These are phyloP conservation scores for Salvelinus namaycush DNA, from an alignment of 2,113 vertebrate genomes.

Conservation along the genomic window DNA sequence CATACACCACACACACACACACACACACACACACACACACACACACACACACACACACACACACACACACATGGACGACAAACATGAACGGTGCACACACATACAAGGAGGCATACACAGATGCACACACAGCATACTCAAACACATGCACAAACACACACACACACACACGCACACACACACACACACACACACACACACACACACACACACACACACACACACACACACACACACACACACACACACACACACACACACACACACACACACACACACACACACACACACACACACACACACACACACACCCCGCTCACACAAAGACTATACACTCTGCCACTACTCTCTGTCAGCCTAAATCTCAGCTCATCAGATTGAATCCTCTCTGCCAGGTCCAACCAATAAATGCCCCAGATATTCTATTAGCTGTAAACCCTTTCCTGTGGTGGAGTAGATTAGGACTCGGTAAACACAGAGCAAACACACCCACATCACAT, in stretches of 20 bases:
- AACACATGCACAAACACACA: background rate
- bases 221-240: background rate
- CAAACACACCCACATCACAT: constrained; percentile 16
- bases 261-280: background rate
- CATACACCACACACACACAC: constrained; percentile 12
- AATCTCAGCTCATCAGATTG: constrained; percentile 52
- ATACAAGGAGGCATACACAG: background rate
- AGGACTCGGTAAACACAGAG: constrained; percentile 55
- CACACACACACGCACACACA: background rate
- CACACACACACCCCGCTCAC: background rate
- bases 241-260: background rate
- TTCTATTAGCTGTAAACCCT: constrained; percentile 65
- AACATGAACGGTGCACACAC: background rate
- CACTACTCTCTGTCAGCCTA: constrained; percentile 13
- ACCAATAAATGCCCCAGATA: constrained; percentile 59
- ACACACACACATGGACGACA: background rate
- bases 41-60: background rate
- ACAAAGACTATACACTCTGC: background rate
- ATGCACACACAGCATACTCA: background rate
- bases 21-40: background rate
- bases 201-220: too few species aligned
- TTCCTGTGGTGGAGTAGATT: constrained; percentile 57
- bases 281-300: background rate
- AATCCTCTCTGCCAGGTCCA: constrained; percentile 42
- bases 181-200: background rate